Evolutionary conservation across 2,113 vertebrate genomes (phyloP).

Genomic region (Pygoscelis antarcticus): DNA sequence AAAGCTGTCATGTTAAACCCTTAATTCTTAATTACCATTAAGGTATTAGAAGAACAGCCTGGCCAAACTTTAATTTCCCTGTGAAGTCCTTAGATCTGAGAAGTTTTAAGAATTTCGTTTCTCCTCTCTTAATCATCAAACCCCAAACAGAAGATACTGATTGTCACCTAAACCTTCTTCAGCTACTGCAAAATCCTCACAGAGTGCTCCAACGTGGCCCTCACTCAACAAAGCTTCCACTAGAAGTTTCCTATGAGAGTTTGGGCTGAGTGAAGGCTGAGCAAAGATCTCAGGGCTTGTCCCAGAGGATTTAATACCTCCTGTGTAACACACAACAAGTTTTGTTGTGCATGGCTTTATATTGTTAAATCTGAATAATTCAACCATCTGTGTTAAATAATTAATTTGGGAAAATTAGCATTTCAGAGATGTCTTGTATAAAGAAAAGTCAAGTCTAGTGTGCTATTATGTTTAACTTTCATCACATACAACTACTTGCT

Average conservation of each 20-base stretch:
- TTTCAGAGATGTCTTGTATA: background rate
- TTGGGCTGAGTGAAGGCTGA: background rate
- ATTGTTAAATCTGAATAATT: background rate
- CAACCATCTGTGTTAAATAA: background rate
- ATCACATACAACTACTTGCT: background rate
- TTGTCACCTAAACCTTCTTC: background rate
- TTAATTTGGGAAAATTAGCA: background rate
- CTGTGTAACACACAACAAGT: background rate
- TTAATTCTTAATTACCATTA: background rate
- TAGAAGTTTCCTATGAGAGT: background rate
- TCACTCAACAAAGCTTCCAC: background rate
- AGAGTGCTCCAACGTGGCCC: background rate
- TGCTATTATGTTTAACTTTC: background rate
- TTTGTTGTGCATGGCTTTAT: background rate
- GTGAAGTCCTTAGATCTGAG: background rate
- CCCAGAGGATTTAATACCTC: background rate
- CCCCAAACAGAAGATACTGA: background rate
- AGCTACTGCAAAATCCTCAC: background rate
- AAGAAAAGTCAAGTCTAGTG: background rate
- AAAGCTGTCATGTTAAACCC: background rate
- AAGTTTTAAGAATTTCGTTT: background rate
- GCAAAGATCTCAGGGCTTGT: background rate
- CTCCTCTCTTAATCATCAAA: background rate
- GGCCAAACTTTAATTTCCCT: background rate
- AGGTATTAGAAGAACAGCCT: background rate